A percentile compares a stretch with the other conserved stretches of the same genome.
Conservation (phyloP, 1,140 invertebrate species). For the Psix sp. region DNA sequence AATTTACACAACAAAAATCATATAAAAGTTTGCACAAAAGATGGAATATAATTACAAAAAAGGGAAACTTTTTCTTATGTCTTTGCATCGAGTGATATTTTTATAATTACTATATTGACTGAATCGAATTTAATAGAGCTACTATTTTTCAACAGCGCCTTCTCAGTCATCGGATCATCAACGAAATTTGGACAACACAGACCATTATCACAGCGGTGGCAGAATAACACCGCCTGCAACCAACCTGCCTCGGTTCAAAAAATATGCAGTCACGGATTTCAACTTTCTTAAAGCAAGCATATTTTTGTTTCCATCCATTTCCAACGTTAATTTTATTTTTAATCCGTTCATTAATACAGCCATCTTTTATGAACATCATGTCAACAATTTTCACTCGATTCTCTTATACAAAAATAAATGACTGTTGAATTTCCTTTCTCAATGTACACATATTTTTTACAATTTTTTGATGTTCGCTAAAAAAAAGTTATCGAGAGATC, state of each 20-base stretch:
- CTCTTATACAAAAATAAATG: too few relatives aligned
- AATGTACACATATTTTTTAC: too few relatives aligned
- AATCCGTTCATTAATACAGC: neutral
- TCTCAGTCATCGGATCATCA: slow-evolving; percentile 73
- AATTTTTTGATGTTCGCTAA: neutral
- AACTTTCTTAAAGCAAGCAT: slow-evolving; percentile 88
- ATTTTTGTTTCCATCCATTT: slow-evolving; percentile 6
- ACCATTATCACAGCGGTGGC: slow-evolving; percentile 83
- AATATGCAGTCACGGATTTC: slow-evolving; percentile 93
- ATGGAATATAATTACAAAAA: too few relatives aligned
- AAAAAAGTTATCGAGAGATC: neutral
- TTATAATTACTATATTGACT: slow-evolving; percentile 3
- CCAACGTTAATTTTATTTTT: too few relatives aligned
- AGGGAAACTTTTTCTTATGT: too few relatives aligned
- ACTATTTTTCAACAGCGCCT: slow-evolving; percentile 65
- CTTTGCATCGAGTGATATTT: neutral
- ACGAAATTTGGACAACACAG: slow-evolving; percentile 68
- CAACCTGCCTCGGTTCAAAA: slow-evolving; percentile 90
- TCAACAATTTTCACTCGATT: too few relatives aligned
- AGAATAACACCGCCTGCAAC: slow-evolving; percentile 89
- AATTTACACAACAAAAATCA: too few relatives aligned
- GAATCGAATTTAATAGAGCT: slow-evolving; percentile 2
- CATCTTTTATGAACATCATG: too few relatives aligned
- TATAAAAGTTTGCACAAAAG: too few relatives aligned
- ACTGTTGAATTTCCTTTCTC: too few relatives aligned